These are phyloP conservation scores for Neosalanx taihuensis DNA, from an alignment of 2,797 vertebrate species.

Conservation along the genomic window DNA sequence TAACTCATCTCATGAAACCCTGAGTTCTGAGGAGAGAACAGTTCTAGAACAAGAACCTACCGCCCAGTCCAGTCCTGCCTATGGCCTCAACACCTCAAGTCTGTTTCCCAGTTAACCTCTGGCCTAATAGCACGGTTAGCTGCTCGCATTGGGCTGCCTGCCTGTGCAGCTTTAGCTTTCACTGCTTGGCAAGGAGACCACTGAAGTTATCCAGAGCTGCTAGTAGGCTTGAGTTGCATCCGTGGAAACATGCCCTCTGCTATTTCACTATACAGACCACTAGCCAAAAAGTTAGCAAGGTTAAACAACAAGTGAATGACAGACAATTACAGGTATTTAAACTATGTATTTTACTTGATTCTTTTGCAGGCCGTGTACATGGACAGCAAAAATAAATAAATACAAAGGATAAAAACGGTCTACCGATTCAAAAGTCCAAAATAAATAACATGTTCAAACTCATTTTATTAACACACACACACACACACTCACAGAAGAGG, in stretches of 20 bases:
- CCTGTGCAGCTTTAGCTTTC: constrained; percentile 9
- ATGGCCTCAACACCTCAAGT: neutral
- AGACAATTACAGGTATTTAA: neutral
- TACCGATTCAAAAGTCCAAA: neutral
- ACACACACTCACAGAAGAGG: constrained; percentile 18
- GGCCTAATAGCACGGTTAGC: neutral
- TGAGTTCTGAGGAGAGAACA: too few species aligned
- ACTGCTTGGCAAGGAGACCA: constrained; percentile 5
- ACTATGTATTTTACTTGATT: neutral
- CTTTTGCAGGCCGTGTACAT: neutral
- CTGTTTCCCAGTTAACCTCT: neutral
- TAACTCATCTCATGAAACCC: too few species aligned
- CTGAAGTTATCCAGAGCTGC: neutral
- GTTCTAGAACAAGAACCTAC: neutral
- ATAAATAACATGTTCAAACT: neutral
- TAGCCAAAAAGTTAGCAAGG: neutral
- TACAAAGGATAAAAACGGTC: neutral
- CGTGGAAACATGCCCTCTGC: neutral
- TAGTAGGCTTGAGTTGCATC: neutral
- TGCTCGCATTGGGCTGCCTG: neutral
- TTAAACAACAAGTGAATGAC: neutral
- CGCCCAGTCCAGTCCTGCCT: neutral
- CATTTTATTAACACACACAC: neutral
- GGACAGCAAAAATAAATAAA: neutral
- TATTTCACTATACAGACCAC: neutral